phyloP scores from a whole-genome alignment of 2,888 invertebrate species.

The Tortricodes alternella region DNA sequence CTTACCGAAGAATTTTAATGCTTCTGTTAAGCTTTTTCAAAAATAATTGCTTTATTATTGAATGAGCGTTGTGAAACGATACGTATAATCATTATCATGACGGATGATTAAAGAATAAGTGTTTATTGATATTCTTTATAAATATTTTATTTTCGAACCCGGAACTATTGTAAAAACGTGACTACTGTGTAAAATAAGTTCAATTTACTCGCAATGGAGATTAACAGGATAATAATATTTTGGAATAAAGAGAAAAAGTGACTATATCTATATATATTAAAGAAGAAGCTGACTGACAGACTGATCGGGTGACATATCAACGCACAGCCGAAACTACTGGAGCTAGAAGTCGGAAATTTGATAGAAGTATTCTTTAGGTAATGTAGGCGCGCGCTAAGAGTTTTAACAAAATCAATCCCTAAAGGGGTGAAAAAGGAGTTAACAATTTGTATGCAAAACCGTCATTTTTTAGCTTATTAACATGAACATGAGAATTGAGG shows the following conservation, averaged over 20 bases:
- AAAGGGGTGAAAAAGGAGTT: no score
- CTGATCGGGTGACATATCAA: no score
- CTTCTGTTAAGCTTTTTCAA: conserved; percentile 49
- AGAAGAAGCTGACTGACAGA: no score
- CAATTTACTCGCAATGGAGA: neutral
- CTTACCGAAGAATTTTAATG: conserved; percentile 51
- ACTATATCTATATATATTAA: no score
- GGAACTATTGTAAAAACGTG: conserved; percentile 1
- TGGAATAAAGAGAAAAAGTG: neutral
- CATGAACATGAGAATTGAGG: no score
- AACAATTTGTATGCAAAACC: no score
- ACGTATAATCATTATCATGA: conserved; percentile 23
- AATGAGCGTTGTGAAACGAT: conserved; percentile 35
- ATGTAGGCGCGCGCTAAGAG: no score
- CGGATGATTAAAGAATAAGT: conserved; percentile 7
- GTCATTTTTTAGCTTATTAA: no score
- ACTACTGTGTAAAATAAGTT: neutral
- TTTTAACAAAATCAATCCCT: no score
- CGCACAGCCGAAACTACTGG: no score
- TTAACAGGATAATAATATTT: neutral
- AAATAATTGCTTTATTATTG: conserved; percentile 54
- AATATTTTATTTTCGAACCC: neutral
- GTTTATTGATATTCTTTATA: conserved; percentile 6
- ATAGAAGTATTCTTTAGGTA: no score
- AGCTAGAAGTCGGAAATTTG: neutral